A percentile compares a stretch with the other conserved stretches of the same genome.
Conservation (phyloP, 2,797 vertebrate genomes). For the Poecilia picta region DNA sequence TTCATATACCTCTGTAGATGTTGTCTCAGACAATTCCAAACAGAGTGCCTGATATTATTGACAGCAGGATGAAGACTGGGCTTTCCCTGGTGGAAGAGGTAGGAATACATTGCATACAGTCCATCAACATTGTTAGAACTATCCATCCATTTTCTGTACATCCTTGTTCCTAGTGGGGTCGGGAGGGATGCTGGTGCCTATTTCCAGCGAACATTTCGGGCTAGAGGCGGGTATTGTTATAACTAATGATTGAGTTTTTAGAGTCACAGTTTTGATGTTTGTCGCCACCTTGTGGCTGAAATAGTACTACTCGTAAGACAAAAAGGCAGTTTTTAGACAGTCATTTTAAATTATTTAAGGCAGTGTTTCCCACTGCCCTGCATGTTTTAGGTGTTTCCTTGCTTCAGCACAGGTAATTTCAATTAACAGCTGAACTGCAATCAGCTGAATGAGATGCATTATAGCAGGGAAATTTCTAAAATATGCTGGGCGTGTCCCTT, state of each 20-base stretch:
- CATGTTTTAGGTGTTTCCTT: no score
- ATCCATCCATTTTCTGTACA: no score
- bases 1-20: constrained; percentile 61
- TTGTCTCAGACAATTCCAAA: constrained; percentile 79
- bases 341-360: not conserved
- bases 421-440: no score
- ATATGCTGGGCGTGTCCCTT: no score
- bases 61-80: constrained; percentile 82
- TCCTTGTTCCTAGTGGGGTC: no score
- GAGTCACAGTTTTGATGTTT: not conserved
- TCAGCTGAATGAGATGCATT: no score
- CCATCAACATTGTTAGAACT: not conserved
- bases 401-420: no score
- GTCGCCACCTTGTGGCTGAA: not conserved
- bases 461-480: no score
- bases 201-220: no score
- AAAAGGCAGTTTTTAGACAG: not conserved
- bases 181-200: no score
- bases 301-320: not conserved
- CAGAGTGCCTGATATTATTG: constrained; percentile 79
- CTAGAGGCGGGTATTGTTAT: not conserved
- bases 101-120: constrained; percentile 22
- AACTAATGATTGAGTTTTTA: not conserved
- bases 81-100: constrained; percentile 86
- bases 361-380: no score